Conservation (phyloP, 2,888 invertebrate species). For the Synergus itoensis region DNA sequence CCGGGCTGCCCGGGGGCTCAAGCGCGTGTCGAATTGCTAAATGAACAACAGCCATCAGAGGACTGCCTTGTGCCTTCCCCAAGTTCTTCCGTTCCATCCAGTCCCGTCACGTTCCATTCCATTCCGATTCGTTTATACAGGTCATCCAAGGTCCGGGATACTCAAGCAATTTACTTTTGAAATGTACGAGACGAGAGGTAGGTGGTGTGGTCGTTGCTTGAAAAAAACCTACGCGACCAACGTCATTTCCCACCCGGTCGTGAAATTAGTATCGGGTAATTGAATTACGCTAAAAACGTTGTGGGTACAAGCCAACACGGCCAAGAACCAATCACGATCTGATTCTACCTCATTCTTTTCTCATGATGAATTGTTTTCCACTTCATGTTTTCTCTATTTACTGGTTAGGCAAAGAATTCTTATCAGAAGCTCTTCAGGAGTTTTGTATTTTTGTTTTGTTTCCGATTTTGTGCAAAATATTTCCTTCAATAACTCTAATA, state of each 20-base stretch:
- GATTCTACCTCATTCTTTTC: not conserved
- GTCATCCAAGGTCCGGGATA: conserved; percentile 40
- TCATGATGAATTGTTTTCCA: conserved; percentile 1
- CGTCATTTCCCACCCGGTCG: conserved; percentile 24
- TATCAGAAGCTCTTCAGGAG: no score
- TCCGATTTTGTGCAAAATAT: not conserved
- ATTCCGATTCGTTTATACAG: conserved; percentile 44
- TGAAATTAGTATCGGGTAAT: conserved; percentile 36
- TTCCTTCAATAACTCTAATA: not conserved
- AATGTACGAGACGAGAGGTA: conserved; percentile 29
- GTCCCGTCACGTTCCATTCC: conserved; percentile 43
- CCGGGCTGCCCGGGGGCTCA: conserved; percentile 40
- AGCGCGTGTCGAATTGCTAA: conserved; percentile 46
- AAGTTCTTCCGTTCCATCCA: conserved; percentile 41
- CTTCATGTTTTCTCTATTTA: not conserved
- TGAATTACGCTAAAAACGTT: conserved; percentile 36
- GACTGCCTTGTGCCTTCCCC: conserved; percentile 31
- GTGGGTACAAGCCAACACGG: not conserved
- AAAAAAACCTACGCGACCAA: conserved; percentile 31
- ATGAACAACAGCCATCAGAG: conserved; percentile 45
- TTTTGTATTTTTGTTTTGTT: not conserved
- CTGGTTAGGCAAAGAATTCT: not conserved
- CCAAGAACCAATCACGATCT: not conserved
- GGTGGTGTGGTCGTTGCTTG: conserved; percentile 10
- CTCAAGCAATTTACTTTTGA: conserved; percentile 43